Evolutionary conservation across 2,797 vertebrate species (phyloP).

Genomic region (Naso thynnoides): DNA sequence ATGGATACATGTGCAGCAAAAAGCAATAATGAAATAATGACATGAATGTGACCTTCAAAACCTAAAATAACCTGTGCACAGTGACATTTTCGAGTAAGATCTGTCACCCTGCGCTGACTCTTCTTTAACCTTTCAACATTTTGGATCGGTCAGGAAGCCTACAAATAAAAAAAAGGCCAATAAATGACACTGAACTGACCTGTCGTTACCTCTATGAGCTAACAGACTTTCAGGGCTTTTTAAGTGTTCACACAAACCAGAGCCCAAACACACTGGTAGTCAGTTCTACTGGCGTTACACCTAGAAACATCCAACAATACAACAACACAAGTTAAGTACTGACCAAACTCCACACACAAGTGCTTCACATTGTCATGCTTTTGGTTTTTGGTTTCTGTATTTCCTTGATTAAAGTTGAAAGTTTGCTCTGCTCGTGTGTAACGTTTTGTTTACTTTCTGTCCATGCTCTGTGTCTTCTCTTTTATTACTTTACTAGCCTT

Average conservation of each 20-base stretch:
- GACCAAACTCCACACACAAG: constrained; percentile 29
- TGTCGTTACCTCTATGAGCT: background rate
- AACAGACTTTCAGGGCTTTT: constrained; percentile 22
- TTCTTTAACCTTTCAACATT: constrained; percentile 32
- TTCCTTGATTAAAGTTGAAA: too few species aligned
- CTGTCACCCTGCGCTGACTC: constrained; percentile 2
- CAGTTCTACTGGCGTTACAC: constrained; percentile 53
- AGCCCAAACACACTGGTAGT: constrained; percentile 42
- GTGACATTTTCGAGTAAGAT: background rate
- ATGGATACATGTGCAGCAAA: background rate
- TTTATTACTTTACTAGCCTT: too few species aligned
- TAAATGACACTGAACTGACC: constrained; percentile 1
- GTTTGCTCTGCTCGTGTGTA: too few species aligned
- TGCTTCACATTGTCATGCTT: too few species aligned
- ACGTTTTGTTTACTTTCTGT: too few species aligned
- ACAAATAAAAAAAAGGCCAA: background rate
- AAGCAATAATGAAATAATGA: background rate
- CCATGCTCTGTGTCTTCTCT: too few species aligned
- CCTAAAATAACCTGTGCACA: background rate
- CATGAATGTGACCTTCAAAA: background rate
- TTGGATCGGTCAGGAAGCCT: background rate
- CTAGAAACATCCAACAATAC: constrained; percentile 44
- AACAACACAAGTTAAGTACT: constrained; percentile 27
- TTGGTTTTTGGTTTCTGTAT: too few species aligned
- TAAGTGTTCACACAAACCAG: constrained; percentile 14